Percentiles rank a stretch among this genome's conserved stretches.
phyloP scores from a whole-genome alignment of 2,888 invertebrate genomes.

The Dimorphilus gyrociliatus region DNA sequence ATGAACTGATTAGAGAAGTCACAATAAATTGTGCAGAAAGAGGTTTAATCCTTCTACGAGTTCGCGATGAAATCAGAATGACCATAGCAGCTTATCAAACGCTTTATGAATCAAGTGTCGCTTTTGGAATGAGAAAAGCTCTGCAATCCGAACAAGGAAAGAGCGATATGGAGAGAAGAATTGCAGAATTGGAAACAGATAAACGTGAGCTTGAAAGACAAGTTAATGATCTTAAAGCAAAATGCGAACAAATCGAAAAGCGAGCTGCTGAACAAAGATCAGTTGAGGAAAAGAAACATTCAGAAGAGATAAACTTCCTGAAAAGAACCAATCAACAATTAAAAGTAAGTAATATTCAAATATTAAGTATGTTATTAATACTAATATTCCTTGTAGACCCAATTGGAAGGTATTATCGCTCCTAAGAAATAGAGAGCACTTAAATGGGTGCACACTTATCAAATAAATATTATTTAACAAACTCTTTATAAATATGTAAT shows the following conservation, averaged over 20 bases:
- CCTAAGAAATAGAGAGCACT: constrained; percentile 57
- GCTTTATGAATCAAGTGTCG: constrained; percentile 87
- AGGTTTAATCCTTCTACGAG: constrained; percentile 72
- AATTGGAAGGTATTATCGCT: constrained; percentile 81
- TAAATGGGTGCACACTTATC: too few species aligned
- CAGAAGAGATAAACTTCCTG: constrained; percentile 73
- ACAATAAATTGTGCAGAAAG: constrained; percentile 93
- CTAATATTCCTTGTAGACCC: constrained; percentile 48
- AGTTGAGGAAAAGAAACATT: constrained; percentile 78
- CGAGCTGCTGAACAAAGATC: constrained; percentile 53
- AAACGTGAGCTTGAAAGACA: constrained; percentile 67
- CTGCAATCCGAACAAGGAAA: constrained; percentile 79
- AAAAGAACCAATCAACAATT: constrained; percentile 85
- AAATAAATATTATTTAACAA: too few species aligned
- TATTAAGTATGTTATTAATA: not conserved
- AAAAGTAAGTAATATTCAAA: constrained; percentile 47
- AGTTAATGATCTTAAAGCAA: constrained; percentile 38
- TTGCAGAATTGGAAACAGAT: constrained; percentile 46
- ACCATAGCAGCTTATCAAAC: constrained; percentile 92
- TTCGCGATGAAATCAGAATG: constrained; percentile 87
- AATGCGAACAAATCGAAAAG: constrained; percentile 38
- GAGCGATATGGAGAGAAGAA: constrained; percentile 36
- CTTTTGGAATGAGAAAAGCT: constrained; percentile 95
- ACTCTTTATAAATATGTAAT: too few species aligned
- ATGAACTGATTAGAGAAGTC: constrained; percentile 75